Evolutionary conservation across 2,888 invertebrate species (phyloP).

Genomic region (Pocota personata): DNA sequence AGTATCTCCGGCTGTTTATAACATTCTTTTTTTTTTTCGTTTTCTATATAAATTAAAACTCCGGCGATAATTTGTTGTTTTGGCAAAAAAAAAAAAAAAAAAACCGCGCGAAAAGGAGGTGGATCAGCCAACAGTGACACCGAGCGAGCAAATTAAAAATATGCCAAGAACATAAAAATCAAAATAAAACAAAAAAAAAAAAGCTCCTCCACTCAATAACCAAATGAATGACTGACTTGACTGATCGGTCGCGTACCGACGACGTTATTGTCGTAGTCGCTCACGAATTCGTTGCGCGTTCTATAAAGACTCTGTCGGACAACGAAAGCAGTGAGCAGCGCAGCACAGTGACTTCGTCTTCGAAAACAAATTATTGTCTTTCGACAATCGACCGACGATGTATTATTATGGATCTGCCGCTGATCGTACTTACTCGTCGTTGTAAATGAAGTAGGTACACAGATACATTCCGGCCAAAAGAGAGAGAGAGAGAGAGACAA

Average conservation of each 20-base stretch:
- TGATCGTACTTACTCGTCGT: constrained; percentile 28
- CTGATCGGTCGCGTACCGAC: constrained; percentile 55
- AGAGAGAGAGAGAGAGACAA: constrained; percentile 21
- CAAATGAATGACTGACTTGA: constrained; percentile 66
- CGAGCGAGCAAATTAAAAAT: constrained; percentile 9
- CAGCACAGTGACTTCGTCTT: constrained; percentile 45
- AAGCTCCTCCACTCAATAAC: constrained; percentile 47
- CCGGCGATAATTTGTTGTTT: constrained; percentile 26
- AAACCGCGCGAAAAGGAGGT: not conserved
- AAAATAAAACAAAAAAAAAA: not conserved
- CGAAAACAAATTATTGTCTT: constrained; percentile 70
- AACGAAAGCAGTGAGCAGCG: constrained; percentile 14
- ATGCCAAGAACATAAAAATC: not conserved
- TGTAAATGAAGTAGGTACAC: constrained; percentile 48
- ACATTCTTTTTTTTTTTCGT: not conserved
- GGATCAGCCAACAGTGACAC: not conserved
- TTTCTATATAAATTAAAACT: constrained; percentile 30
- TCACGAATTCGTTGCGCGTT: constrained; percentile 48
- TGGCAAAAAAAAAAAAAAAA: constrained; percentile 19
- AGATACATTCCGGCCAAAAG: constrained; percentile 34
- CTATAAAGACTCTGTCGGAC: not conserved
- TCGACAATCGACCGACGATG: constrained; percentile 58
- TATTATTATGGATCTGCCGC: constrained; percentile 59
- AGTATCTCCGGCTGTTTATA: constrained; percentile 1
- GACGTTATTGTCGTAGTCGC: constrained; percentile 10